Evolutionary conservation across 2,888 invertebrate species (phyloP), one percentile per base, ranked within the genome.

Genomic region (Pachydiplax longipennis): DNA sequence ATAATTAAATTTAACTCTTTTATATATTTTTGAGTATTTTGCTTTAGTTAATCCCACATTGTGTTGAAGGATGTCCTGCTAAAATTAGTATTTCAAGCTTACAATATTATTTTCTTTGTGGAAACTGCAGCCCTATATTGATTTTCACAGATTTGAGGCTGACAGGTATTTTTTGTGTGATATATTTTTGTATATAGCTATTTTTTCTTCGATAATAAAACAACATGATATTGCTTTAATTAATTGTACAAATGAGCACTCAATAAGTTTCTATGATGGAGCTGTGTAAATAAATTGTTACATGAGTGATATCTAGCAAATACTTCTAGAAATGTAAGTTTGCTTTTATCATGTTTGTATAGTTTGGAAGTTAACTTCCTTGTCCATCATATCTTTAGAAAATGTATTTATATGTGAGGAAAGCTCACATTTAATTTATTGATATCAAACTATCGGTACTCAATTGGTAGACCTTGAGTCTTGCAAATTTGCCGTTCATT

Each of bases 311-410:
- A 37, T 87, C 35, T 87, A 61, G 22, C 58, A 37, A 58, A 37
- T 61, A 65, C 61, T 61, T 61, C 31, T 87, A 87, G 73, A 44
- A n/a, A 37, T 87, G 87, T 87, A 61, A 87, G 61, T 87, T 87
- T 61, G 37, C 87, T 87, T 37, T 87, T 87, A 37, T 87, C 87
- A 37, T 53, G 2, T 58, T 87, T 58, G 61, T 87, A 87, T 61
- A 87, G 87, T 87, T 87, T 87, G 37, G 61, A 87, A 40, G 58
- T 61, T 61, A 22, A 37, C 87, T 22, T 87, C 61, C 61, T 31
- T 61, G 61, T 61, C 58, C 58, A 87, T 37, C 13, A 87, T 65
- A 40, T 58, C 35, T 61, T 37, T 61, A 61, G 87, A 18, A 61
- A 13, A 58, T 81, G 18, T 61, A 37, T 61, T 87, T 87, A 35